Evolutionary conservation across 2,888 invertebrate genomes (phyloP), one percentile per base, ranked within the genome.

Genomic region (Lycocerus yunnanus): DNA sequence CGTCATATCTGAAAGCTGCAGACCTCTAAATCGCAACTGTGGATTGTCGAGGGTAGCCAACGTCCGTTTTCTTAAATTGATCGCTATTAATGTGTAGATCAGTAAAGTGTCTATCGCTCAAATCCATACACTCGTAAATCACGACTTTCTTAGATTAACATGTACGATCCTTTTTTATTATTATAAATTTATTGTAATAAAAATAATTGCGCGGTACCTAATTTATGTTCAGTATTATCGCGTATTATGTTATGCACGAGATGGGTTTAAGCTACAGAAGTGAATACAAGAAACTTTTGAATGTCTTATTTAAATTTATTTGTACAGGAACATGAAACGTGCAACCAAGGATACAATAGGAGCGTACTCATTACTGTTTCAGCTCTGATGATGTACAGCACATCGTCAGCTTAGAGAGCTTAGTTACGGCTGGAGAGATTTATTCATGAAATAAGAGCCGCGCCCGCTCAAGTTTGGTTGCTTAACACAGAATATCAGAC

Each of bases 1-100:
- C 80, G 81, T 81, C 82, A 82, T 85, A 85, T 85, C 85, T 81
- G 81, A 80, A 82, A 82, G 82, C 82, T 83, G 83, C 85, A 85
- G 84, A 81, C 82, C 80, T 81, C 80, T 78, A 77, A 78, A 79
- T 80, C 76, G 80, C 80, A 77, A 77, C 79, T 78, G 79, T 82
- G 81, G 80, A 85, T 77, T 77, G 74, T 69, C 71, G 71, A 75
- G 71, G 76, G 74, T 76, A 79, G 73, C 79, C 80, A 77, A 78
- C 77, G 81, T 80, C 80, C 79, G 75, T 77, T 75, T 78, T 70
- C 76, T 78, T 74, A 80, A 80, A 82, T 81, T 82, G 81, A 82
- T 82, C 77, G 77, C 81, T 75, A 69, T 77, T 79, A 78, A 78
- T 74, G 43, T 43, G 73, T 72, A 75, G 60, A 75, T 75, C 71